phyloP scores from a whole-genome alignment of 2,113 vertebrate genomes.

The Microcebus griseorufus region DNA sequence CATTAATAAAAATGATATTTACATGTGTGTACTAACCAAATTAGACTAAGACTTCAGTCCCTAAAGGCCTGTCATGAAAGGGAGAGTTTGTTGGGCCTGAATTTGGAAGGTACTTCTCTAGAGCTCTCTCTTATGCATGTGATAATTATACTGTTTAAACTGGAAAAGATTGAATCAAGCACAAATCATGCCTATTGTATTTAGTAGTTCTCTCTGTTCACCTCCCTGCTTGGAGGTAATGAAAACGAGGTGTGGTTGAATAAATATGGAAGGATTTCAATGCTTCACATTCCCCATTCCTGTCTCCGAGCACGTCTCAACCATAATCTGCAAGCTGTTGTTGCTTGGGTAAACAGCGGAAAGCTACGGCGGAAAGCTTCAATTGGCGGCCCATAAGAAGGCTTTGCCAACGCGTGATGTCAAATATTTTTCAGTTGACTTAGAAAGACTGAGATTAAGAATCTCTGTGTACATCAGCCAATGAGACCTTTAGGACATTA shows the following conservation, averaged over 20 bases:
- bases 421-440: conserved; percentile 42
- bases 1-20: background rate
- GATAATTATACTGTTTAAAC: background rate
- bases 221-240: background rate
- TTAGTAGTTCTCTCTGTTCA: background rate
- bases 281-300: background rate
- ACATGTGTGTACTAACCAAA: background rate
- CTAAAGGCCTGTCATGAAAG: background rate
- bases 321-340: background rate
- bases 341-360: background rate
- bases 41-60: background rate
- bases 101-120: background rate
- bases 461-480: background rate
- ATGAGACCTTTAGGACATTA: background rate
- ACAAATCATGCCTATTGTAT: background rate
- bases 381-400: background rate
- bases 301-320: conserved; percentile 1
- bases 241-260: conserved; percentile 15
- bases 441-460: conserved; percentile 4
- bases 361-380: conserved; percentile 31
- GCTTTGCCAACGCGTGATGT: background rate
- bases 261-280: background rate
- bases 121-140: background rate
- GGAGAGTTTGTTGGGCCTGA: background rate
- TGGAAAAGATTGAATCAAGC: background rate